Base-by-base conservation (phyloP, 1,140 invertebrate genomes). In the Nylanderia fulva region DNA sequence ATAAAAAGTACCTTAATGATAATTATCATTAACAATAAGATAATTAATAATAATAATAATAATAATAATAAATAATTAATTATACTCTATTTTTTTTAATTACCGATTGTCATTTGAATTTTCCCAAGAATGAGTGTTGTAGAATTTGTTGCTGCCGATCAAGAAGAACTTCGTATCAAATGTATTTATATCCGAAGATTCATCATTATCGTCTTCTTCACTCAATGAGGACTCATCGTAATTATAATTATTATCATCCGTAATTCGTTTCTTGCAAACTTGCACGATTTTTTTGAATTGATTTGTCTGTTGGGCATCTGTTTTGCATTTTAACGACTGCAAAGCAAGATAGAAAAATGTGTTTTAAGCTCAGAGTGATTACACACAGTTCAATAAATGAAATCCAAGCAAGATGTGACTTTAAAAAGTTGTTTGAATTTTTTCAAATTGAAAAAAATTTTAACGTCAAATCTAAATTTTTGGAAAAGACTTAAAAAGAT, bases 241-340 rank as follows among this genome's bases (percentile, higher is more conserved):
- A 48, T 91, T 90, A 0, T 77, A 54, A 27, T 45, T 18, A 45
- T 85, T 80, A 29, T 84, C 83, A 45, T 72, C 80, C 0, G 66
- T 61, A 61, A 89, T 86, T 7, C 91, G 90, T 80, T 90, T 92
- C 29, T 79, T 90, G 48, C 94, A 95, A 24, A 85, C 91, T 60
- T 91, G 91, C 69, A 94, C 91, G 0, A 93, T 80, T 83, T 88
- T 93, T 36, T 90, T 91, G 61, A 93, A 92, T 39, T 93, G 92
- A 29, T 92, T 88, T 8, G 88, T 61, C 60, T 94, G 91, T 24
- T 93, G 91, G 74, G 92, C 92, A 5, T 89, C 90, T 0, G 91
- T 91, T 24, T 91, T 92, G 69, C 94, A 94, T 90, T 82, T 93
- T 18, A 95, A 71, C 64, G 92, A 87, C 94, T 94, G 45, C 45